Conservation (phyloP, 23 tunicate genomes). For the Halocynthia roretzi region DNA sequence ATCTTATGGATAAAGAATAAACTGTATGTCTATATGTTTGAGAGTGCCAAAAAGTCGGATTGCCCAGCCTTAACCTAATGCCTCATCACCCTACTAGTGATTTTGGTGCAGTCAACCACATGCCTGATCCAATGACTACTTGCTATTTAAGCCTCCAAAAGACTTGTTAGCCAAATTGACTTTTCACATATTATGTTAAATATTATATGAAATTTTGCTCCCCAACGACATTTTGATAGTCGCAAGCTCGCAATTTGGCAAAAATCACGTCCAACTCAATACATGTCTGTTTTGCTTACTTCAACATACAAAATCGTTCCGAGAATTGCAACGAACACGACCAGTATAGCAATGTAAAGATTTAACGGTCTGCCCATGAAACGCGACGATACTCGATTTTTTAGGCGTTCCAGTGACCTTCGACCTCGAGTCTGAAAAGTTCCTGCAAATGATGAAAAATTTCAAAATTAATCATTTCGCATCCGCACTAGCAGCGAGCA, state of each 20-base stretch:
- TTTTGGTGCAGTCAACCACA: too few species aligned
- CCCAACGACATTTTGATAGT: too few species aligned
- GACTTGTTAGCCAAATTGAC: too few species aligned
- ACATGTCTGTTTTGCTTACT: slow-evolving; percentile 11
- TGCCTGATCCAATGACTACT: too few species aligned
- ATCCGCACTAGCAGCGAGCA: too few species aligned
- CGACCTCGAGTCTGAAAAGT: slow-evolving; percentile 40
- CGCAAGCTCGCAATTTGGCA: neutral
- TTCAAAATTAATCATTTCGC: too few species aligned
- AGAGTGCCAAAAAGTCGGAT: too few species aligned
- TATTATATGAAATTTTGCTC: too few species aligned
- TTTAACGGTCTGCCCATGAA: slow-evolving; percentile 48
- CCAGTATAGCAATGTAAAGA: slow-evolving; percentile 31
- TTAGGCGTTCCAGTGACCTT: slow-evolving; percentile 37
- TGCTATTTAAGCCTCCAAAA: too few species aligned
- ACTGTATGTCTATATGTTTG: too few species aligned
- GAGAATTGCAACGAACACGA: slow-evolving; percentile 37
- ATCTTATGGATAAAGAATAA: neutral
- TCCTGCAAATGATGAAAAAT: slow-evolving; percentile 15
- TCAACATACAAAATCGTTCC: slow-evolving; percentile 39
- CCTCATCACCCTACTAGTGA: neutral
- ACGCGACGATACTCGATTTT: slow-evolving; percentile 45
- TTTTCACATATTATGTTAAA: too few species aligned
- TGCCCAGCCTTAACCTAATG: neutral
- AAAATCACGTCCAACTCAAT: neutral